Evolutionary conservation across 2,888 invertebrate genomes (phyloP).

Genomic region (Ennomos erosarius): DNA sequence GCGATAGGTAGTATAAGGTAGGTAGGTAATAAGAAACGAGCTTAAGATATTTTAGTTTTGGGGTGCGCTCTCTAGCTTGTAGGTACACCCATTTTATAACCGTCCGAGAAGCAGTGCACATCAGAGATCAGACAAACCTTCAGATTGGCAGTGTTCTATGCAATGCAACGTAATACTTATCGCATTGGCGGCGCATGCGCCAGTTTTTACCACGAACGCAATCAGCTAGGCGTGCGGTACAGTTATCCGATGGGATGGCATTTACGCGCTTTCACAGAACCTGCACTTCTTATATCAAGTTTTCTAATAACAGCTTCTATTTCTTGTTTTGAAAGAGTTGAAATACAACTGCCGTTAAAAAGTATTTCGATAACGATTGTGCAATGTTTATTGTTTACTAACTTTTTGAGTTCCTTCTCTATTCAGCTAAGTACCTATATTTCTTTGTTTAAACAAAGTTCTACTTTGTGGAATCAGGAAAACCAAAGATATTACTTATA

Average conservation of each 20-base stretch:
- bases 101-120: too few relatives aligned
- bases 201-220: conserved; percentile 56
- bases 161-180: conserved; percentile 35
- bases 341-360: conserved; percentile 9
- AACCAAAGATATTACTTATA: background rate
- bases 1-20: too few relatives aligned
- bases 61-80: too few relatives aligned
- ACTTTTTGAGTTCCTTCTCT: background rate
- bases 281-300: conserved; percentile 16
- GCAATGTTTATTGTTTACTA: conserved; percentile 4
- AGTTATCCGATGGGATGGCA: conserved; percentile 55
- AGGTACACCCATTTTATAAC: too few relatives aligned
- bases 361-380: background rate
- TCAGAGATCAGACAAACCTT: background rate
- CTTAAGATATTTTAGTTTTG: too few relatives aligned
- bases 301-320: conserved; percentile 2
- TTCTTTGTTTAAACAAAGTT: too few relatives aligned
- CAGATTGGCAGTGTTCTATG: conserved; percentile 4
- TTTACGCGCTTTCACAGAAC: conserved; percentile 50
- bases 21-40: too few relatives aligned
- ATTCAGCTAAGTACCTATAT: background rate
- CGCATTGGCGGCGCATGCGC: conserved; percentile 51
- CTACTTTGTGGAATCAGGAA: too few relatives aligned
- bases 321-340: conserved; percentile 8
- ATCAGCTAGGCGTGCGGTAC: conserved; percentile 59